Evolutionary conservation across 2,113 vertebrate species (phyloP).

Genomic region (Aptenodytes forsteri): DNA sequence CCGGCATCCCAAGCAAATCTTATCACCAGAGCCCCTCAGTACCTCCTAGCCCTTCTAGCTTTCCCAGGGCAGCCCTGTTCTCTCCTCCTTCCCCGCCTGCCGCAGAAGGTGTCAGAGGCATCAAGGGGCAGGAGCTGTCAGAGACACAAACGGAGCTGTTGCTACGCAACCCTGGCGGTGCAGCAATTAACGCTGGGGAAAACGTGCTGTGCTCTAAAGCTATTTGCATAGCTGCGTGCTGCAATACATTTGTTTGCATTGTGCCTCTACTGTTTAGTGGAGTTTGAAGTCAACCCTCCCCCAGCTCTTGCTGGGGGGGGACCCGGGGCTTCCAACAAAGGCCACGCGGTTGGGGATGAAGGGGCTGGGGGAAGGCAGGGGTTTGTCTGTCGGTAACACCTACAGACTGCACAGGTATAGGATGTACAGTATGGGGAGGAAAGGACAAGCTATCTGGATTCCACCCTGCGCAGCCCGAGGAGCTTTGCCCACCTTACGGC

Average conservation of each 20-base stretch:
- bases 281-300: slow-evolving; percentile 44
- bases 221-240: slow-evolving; percentile 71
- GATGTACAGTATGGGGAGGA: background rate
- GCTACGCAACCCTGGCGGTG: slow-evolving; percentile 64
- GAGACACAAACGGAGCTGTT: slow-evolving; percentile 63
- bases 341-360: background rate
- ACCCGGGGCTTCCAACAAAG: background rate
- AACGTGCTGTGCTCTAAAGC: slow-evolving; percentile 60
- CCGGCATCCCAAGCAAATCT: background rate
- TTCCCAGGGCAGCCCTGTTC: background rate
- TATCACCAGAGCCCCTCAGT: background rate
- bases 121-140: slow-evolving; percentile 68
- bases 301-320: background rate
- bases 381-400: background rate
- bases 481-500: background rate
- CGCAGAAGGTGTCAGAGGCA: slow-evolving; percentile 50
- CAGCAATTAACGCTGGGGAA: slow-evolving; percentile 68
- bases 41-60: background rate
- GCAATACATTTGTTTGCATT: slow-evolving; percentile 57
- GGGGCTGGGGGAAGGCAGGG: background rate
- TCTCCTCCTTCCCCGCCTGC: slow-evolving; percentile 22
- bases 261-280: background rate
- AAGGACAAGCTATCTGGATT: background rate
- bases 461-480: background rate
- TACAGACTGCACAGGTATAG: background rate